Base-by-base conservation (phyloP, 2,113 vertebrate genomes). In the Stegastes partitus region DNA sequence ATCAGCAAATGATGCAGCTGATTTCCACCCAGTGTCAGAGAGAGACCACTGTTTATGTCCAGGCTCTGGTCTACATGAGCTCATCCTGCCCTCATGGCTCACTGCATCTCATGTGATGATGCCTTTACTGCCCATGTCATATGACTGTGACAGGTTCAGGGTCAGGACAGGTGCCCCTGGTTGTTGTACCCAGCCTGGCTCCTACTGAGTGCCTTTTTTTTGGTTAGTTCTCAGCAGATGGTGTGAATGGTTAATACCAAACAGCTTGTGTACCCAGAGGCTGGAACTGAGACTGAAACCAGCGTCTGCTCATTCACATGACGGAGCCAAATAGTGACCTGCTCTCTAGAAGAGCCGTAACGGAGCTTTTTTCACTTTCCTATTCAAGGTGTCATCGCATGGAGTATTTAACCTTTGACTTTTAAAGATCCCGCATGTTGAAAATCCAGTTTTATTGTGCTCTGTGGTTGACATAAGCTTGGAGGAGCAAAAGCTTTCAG, bases 241-340 rank as follows among this genome's bases (percentile, higher is more conserved):
- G 83, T 70, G 28, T 12, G 57, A 77, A 39, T 72, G 22, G 68
- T 72, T 73, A 59, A 87, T 65, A 16, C 1, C 47, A 25, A 70
- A 64, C 54, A 65, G 74, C 37, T 63, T 87, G 61, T 49, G 34
- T 1, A 15, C 49, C 72, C 61, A 0, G 18, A 87, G 89, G 84
- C 83, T 85, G 88, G 85, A 93, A 93, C 81, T 89, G 92, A 93
- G 84, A 94, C 81, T 62, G 92, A 94, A 93, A 94, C 87, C 65
- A 77, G 67, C 55, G 25, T 81, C 79, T 86, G 69, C 63, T 80
- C 3, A 3, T 85, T 77, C 83, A 84, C 83, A 86, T 87, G 85
- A 89, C 76, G 88, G 37, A 69, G 21, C 62, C 39, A 16, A 57
- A 76, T 42, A 66, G 26, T 39, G 19, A 62, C 58, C 50, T 31